Base-by-base conservation (phyloP, 1,140 invertebrate species). In the Calliphora vicina region DNA sequence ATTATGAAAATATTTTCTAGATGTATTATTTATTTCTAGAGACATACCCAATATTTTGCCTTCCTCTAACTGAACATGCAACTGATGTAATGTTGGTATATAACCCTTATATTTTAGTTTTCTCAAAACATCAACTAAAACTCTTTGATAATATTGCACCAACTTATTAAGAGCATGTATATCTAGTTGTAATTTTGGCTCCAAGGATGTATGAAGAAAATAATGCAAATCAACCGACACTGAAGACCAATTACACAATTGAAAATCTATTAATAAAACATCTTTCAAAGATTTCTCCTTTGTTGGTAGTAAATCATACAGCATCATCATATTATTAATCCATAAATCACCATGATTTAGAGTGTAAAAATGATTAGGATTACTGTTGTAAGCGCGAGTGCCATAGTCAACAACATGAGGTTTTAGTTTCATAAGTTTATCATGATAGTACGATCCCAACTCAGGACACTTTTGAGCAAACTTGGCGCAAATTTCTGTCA, bases 281-380 rank as follows among this genome's bases (percentile, higher is more conserved):
- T 91, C 88, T 83, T 93, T 94, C 84, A 95, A 87, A 86, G 94
- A 92, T 84, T 95, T 95, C 82, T 94, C 94, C 0, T 92, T 89
- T 93, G 93, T 94, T 13, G 90, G 91, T 23, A 93, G 94, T 73
- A 94, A 83, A 78, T 92, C 86, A 84, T 94, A 93, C 23, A 90
- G 90, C 86, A 94, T 94, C 78, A 94, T 84, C 89, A 94, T 93
- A 84, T 94, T 94, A 84, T 93, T 94, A 0, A 92, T 86, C 93
- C 93, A 94, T 15, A 90, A 90, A 85, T 94, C 93, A 26, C 93
- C 93, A 76, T 94, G 93, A 85, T 91, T 92, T 26, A 94, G 87
- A 8, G 93, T 92, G 73, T 91, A 91, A 82, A 93, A 93, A 61
- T 91, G 90, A 94, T 83, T 91, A 10, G 91, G 89, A 3, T 89